Evolutionary conservation across 2,888 invertebrate genomes (phyloP), one percentile per base, ranked within the genome.

Genomic region (Pterostichus madidus): DNA sequence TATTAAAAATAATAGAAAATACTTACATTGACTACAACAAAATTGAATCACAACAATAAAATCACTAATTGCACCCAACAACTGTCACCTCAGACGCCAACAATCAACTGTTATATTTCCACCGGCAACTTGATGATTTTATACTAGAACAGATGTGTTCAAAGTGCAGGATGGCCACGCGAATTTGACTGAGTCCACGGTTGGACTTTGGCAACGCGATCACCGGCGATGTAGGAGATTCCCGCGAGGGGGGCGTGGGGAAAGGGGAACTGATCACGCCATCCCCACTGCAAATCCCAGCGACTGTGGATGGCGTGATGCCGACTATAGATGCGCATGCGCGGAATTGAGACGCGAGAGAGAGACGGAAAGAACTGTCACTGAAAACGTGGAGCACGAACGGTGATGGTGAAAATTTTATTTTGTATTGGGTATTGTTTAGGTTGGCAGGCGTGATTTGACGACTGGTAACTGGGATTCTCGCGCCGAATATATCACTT

Each of bases 201-300:
- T 56, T 39, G 17, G 64, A 32, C 39, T 64, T 64, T 64, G 64
- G 39, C n/a, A 3, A 0, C 59, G 59, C 24, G 59, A 59, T 1
- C 17, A 15, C 31, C 61, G 31, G 61, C 24, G 31, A 61, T 17
- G 15, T 5, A 44, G 77, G 59, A 77, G 49, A 68, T 68, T 68
- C 80, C 64, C 52, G 68, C 68, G 46, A 32, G n/a, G 61, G 39
- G 15, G n/a, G 61, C 61, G 31, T 13, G 61, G 24, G 2, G 53
- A 44, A 24, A 4, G 17, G 59, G 32, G 46, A 59, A 32, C 8
- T 0, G 44, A 80, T 80, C 80, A 80, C 80, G 80, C 80, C 79
- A 79, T 80, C 68, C 78, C 78, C 78, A 78, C 78, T 46, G 78
- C 78, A 78, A 78, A 78, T 78, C 61, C 78, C 44, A 59, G 35